Evolutionary conservation across 1,140 invertebrate genomes (phyloP).

Genomic region (Kradibia gibbosae): DNA sequence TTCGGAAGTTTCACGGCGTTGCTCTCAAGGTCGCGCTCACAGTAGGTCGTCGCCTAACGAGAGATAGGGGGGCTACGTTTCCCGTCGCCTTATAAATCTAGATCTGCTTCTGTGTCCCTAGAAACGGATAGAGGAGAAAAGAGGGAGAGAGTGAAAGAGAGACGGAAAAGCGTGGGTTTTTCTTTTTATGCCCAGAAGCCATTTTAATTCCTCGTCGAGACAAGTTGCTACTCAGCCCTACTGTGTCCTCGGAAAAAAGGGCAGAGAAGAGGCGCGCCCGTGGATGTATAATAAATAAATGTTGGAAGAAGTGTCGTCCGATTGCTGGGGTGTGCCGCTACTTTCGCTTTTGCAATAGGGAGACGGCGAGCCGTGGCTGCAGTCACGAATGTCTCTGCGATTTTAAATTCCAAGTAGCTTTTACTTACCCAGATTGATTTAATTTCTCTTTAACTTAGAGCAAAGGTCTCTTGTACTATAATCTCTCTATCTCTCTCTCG

Average conservation of each 20-base stretch:
- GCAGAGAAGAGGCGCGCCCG: too few relatives aligned
- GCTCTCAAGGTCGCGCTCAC: slow-evolving; percentile 66
- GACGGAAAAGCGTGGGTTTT: slow-evolving; percentile 53
- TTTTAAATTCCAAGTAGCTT: not conserved
- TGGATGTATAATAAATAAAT: not conserved
- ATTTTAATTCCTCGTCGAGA: slow-evolving; percentile 55
- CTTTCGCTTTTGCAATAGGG: not conserved
- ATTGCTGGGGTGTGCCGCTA: slow-evolving; percentile 15
- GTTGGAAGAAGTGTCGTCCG: not conserved
- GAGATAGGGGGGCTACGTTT: slow-evolving; percentile 51
- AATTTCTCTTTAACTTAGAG: too few relatives aligned
- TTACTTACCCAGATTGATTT: not conserved
- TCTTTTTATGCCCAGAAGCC: slow-evolving; percentile 44
- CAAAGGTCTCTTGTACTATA: too few relatives aligned
- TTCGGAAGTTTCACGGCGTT: slow-evolving; percentile 64
- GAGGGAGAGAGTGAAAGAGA: not conserved
- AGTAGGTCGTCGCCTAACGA: slow-evolving; percentile 64
- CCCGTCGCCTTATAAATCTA: slow-evolving; percentile 66
- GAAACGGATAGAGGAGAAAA: not conserved
- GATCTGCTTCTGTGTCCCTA: slow-evolving; percentile 55
- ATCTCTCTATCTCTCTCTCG: too few relatives aligned
- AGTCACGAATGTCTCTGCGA: not conserved
- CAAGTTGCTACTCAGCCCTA: slow-evolving; percentile 44
- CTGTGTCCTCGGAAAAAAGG: not conserved
- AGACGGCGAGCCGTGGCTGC: not conserved